phyloP scores from a whole-genome alignment of 2,113 vertebrate species.

The Indri indri region DNA sequence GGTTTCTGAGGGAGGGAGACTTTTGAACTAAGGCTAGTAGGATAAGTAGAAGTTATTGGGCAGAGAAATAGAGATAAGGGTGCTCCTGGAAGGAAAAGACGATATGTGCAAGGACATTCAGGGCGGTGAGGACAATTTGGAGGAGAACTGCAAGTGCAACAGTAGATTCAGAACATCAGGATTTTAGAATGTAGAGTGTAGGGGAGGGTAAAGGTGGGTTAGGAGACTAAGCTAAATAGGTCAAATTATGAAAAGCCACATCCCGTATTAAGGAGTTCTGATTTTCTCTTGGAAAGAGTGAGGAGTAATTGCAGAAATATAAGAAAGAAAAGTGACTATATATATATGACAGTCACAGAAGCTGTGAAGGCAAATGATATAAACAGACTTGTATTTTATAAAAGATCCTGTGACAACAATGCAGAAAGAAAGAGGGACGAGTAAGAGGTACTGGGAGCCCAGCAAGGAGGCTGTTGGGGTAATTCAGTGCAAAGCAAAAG shows the following conservation, averaged over 20 bases:
- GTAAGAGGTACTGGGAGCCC: not conserved
- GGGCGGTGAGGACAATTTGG: not conserved
- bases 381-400: not conserved
- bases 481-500: not conserved
- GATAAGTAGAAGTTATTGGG: not conserved
- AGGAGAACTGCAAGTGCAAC: not conserved
- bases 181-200: not conserved
- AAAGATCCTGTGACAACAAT: not conserved
- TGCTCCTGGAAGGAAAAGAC: not conserved
- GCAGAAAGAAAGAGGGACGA: not conserved
- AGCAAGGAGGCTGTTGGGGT: accelerated
- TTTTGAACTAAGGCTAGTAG: not conserved
- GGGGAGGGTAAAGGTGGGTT: not conserved
- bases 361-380: not conserved
- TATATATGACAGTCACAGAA: no score
- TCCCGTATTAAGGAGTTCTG: not conserved
- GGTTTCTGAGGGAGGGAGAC: not conserved
- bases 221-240: not conserved
- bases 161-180: not conserved
- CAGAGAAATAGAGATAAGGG: not conserved
- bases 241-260: not conserved
- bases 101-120: not conserved
- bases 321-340: no score
- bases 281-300: not conserved
- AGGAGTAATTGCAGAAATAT: not conserved